phyloP scores from a whole-genome alignment of 2,888 invertebrate species.

The Camponotus fellah region DNA sequence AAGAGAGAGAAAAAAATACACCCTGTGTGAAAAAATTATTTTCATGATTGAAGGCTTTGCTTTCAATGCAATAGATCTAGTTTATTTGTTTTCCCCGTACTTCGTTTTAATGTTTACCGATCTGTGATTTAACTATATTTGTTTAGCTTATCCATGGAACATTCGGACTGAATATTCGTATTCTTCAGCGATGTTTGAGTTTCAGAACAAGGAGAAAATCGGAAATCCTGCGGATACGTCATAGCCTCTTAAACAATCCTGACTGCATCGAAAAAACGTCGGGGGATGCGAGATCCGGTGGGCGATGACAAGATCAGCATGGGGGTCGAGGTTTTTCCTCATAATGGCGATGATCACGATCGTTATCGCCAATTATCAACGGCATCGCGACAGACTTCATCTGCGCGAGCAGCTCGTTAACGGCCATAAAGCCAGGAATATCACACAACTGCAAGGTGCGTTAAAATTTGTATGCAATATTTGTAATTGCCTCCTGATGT shows the following conservation, averaged over 20 bases:
- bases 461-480: constrained; percentile 4
- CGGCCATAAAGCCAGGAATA: constrained; percentile 73
- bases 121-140: constrained; percentile 5
- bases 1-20: background rate
- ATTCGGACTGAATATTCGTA: background rate
- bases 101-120: background rate
- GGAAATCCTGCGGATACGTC: background rate
- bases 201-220: constrained; percentile 50
- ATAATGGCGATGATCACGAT: constrained; percentile 81
- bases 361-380: constrained; percentile 83
- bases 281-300: constrained; percentile 83
- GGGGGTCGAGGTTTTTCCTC: constrained; percentile 83
- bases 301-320: constrained; percentile 81
- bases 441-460: constrained; percentile 75
- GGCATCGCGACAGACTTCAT: constrained; percentile 77
- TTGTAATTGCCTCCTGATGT: background rate
- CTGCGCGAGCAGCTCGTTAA: constrained; percentile 72
- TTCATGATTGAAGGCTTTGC: background rate
- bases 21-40: background rate
- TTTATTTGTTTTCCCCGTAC: background rate
- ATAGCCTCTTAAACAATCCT: constrained; percentile 48
- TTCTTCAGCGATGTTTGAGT: constrained; percentile 49
- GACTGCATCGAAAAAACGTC: constrained; percentile 66
- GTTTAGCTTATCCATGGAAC: background rate
- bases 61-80: background rate